Percentiles rank a stretch among this genome's conserved stretches.
Evolutionary conservation across 1,140 invertebrate species (phyloP).

Genomic region (Calosoma granatense): DNA sequence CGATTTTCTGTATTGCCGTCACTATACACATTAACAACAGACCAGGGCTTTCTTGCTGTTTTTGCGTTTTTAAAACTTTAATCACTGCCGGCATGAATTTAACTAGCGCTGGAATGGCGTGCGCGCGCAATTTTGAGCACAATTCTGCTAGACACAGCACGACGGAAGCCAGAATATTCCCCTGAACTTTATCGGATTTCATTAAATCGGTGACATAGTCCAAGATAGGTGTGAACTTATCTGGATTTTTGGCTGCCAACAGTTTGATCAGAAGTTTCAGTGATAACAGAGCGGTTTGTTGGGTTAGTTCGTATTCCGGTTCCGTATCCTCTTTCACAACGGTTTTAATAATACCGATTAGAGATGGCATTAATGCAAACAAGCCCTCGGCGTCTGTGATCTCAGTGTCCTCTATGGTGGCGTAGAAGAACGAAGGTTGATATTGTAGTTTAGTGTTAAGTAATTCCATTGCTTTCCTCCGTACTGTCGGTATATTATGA

Average conservation of each 20-base stretch:
- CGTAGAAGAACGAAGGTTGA: constrained; percentile 47
- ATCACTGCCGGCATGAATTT: constrained; percentile 73
- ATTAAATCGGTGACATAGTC: constrained; percentile 50
- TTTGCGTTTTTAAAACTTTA: constrained; percentile 44
- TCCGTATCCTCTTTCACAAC: constrained; percentile 38
- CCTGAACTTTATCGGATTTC: constrained; percentile 46
- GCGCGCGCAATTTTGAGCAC: constrained; percentile 57
- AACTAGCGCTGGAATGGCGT: constrained; percentile 58
- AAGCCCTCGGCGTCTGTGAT: constrained; percentile 33
- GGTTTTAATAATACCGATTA: constrained; percentile 53
- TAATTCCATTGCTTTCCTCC: constrained; percentile 72
- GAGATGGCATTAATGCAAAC: constrained; percentile 44
- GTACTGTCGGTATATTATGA: constrained; percentile 56
- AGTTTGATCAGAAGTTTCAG: constrained; percentile 68
- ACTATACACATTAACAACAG: constrained; percentile 38
- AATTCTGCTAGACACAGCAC: constrained; percentile 75
- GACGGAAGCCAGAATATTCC: constrained; percentile 59
- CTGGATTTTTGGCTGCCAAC: constrained; percentile 50
- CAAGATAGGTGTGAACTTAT: constrained; percentile 53
- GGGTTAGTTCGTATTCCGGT: constrained; percentile 49
- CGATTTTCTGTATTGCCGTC: constrained; percentile 66
- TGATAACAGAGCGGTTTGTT: constrained; percentile 71
- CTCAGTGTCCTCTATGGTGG: constrained; percentile 32
- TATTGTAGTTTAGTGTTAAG: constrained; percentile 68
- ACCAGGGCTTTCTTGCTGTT: constrained; percentile 33